phyloP scores from a whole-genome alignment of 2,888 invertebrate species.

The Heliothis peltigera region DNA sequence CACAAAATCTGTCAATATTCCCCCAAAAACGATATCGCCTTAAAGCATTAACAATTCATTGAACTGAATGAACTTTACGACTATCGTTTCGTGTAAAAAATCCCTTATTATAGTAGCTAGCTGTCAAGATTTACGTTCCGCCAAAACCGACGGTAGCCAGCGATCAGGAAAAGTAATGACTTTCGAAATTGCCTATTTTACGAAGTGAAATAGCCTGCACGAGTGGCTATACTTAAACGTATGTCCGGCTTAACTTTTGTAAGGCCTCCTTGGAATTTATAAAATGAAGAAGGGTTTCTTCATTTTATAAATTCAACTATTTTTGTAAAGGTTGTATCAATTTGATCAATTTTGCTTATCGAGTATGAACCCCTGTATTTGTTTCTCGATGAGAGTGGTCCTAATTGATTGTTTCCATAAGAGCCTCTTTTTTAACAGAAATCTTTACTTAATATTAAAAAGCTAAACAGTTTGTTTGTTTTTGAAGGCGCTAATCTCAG shows the following conservation, averaged over 20 bases:
- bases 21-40: not conserved
- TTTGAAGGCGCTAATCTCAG: too few relatives aligned
- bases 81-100: constrained; percentile 6
- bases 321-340: too few relatives aligned
- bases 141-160: constrained; percentile 12
- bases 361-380: too few relatives aligned
- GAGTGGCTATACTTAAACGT: constrained; percentile 1
- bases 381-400: too few relatives aligned
- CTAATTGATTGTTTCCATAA: too few relatives aligned
- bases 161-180: constrained; percentile 41
- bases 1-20: not conserved
- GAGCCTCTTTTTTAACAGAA: too few relatives aligned
- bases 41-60: not conserved
- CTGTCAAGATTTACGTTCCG: constrained; percentile 28
- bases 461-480: too few relatives aligned
- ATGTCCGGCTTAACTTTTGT: constrained; percentile 2
- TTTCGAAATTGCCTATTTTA: constrained; percentile 49
- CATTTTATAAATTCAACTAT: too few relatives aligned
- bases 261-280: too few relatives aligned
- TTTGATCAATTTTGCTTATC: too few relatives aligned
- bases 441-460: too few relatives aligned
- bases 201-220: constrained; percentile 4
- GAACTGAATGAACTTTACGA: constrained; percentile 12
- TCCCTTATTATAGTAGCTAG: constrained; percentile 10
- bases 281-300: too few relatives aligned